phyloP scores from a whole-genome alignment of 1,140 invertebrate genomes.

The Zaprionus taronus region DNA sequence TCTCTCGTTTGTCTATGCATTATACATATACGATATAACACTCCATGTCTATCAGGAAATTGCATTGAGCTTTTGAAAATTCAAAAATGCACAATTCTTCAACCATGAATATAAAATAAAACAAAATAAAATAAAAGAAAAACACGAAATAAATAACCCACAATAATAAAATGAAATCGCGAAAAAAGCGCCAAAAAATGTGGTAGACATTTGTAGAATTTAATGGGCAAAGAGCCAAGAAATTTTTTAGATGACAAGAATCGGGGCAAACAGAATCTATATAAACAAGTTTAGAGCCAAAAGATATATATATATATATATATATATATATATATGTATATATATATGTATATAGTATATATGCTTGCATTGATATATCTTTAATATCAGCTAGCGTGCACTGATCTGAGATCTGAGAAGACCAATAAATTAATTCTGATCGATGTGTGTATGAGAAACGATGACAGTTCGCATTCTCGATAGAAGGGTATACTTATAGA shows the following conservation, averaged over 20 bases:
- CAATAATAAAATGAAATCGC: conserved; percentile 18
- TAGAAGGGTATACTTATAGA: conserved; percentile 18
- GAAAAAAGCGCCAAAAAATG: conserved; percentile 21
- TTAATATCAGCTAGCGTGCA: background rate
- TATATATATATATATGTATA: conserved; percentile 9
- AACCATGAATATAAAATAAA: conserved; percentile 19
- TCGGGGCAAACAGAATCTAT: conserved; percentile 24
- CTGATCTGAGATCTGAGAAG: background rate
- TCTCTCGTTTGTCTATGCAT: background rate
- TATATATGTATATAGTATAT: background rate
- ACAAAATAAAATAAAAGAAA: conserved; percentile 10
- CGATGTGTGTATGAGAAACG: background rate
- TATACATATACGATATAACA: background rate
- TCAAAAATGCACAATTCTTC: conserved; percentile 45
- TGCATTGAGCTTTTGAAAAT: conserved; percentile 34
- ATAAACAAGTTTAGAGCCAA: conserved; percentile 3
- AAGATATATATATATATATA: conserved; percentile 13
- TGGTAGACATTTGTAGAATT: conserved; percentile 44
- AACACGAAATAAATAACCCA: conserved; percentile 19
- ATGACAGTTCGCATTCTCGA: background rate
- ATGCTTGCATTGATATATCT: conserved; percentile 3
- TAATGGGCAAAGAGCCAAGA: conserved; percentile 57
- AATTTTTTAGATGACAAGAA: conserved; percentile 58
- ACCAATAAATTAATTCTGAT: background rate
- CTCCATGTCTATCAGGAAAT: conserved; percentile 57